Percentiles rank a stretch among this genome's conserved stretches.
phyloP scores from a whole-genome alignment of 2,888 invertebrate genomes.

The Altica lythri region DNA sequence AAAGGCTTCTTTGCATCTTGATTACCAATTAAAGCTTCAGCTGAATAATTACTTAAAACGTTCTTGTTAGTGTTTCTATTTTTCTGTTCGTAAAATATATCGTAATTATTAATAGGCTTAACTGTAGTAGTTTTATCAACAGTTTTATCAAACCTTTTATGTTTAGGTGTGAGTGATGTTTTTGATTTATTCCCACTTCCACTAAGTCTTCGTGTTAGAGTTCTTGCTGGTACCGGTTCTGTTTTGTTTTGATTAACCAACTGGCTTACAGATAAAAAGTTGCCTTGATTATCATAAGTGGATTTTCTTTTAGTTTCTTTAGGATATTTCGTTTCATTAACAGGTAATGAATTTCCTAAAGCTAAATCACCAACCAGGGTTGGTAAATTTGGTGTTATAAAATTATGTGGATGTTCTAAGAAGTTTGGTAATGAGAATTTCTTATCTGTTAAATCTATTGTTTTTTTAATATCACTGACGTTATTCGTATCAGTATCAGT shows the following conservation, averaged over 20 bases:
- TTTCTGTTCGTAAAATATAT: conserved; percentile 41
- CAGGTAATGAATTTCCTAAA: conserved; percentile 49
- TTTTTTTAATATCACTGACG: conserved; percentile 39
- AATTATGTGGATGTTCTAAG: conserved; percentile 53
- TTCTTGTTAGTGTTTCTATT: conserved; percentile 43
- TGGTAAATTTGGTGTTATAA: conserved; percentile 62
- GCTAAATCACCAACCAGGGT: conserved; percentile 67
- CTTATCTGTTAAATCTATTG: conserved; percentile 54
- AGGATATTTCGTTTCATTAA: conserved; percentile 45
- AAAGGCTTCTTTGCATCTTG: conserved; percentile 44
- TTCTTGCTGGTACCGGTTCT: conserved; percentile 42
- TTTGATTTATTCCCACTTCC: conserved; percentile 46
- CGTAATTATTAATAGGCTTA: conserved; percentile 25
- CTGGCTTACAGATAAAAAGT: conserved; percentile 67
- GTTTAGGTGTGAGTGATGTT: conserved; percentile 21
- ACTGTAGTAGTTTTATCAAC: conserved; percentile 26
- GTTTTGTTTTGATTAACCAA: conserved; percentile 63
- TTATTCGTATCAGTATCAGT: conserved; percentile 42
- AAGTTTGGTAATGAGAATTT: conserved; percentile 59
- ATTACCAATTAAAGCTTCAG: conserved; percentile 55
- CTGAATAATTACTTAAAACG: conserved; percentile 53
- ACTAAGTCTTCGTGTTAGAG: conserved; percentile 48
- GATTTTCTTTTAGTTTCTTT: conserved; percentile 36
- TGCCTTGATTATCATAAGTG: conserved; percentile 53
- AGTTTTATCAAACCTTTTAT: conserved; percentile 29